Evolutionary conservation across 1,140 invertebrate genomes (phyloP).

Genomic region (Euglossa dilemma): DNA sequence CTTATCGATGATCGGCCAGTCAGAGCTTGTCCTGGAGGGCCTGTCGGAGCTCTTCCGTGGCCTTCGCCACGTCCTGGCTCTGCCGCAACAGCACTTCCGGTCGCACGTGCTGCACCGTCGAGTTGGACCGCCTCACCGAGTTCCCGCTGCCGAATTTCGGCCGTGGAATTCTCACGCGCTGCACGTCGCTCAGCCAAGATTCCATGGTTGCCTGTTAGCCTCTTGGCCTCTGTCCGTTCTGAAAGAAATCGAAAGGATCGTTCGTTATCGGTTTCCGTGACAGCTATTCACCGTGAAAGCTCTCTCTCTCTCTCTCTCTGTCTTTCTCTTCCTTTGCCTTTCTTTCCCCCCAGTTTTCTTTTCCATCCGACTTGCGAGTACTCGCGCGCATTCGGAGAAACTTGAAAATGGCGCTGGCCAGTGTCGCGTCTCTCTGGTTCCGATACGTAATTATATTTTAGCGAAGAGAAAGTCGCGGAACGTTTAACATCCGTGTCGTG

Average conservation of each 20-base stretch:
- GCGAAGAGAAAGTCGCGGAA: neutral
- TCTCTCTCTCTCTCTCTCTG: too few relatives aligned
- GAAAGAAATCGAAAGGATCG: slow-evolving; percentile 6
- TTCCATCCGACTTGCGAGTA: too few relatives aligned
- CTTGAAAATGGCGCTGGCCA: neutral
- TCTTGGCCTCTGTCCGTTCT: neutral
- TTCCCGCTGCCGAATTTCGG: slow-evolving; percentile 90
- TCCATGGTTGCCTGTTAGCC: slow-evolving; percentile 84
- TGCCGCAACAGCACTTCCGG: slow-evolving; percentile 75
- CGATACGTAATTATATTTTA: neutral
- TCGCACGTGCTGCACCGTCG: slow-evolving; percentile 75
- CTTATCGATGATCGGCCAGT: slow-evolving; percentile 64
- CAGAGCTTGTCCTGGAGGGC: slow-evolving; percentile 89
- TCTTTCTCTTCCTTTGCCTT: too few relatives aligned
- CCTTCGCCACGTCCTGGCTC: slow-evolving; percentile 85
- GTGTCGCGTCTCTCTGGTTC: neutral
- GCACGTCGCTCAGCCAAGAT: slow-evolving; percentile 91
- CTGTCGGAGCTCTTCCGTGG: slow-evolving; percentile 88
- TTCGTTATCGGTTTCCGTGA: too few relatives aligned
- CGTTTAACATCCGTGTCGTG: neutral
- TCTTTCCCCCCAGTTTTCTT: too few relatives aligned
- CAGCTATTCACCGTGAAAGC: too few relatives aligned
- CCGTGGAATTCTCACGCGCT: slow-evolving; percentile 90
- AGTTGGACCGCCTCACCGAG: slow-evolving; percentile 78
- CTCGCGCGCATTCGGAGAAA: neutral